Evolutionary conservation across 2,113 vertebrate genomes (phyloP).

Genomic region (Pogona vitticeps): DNA sequence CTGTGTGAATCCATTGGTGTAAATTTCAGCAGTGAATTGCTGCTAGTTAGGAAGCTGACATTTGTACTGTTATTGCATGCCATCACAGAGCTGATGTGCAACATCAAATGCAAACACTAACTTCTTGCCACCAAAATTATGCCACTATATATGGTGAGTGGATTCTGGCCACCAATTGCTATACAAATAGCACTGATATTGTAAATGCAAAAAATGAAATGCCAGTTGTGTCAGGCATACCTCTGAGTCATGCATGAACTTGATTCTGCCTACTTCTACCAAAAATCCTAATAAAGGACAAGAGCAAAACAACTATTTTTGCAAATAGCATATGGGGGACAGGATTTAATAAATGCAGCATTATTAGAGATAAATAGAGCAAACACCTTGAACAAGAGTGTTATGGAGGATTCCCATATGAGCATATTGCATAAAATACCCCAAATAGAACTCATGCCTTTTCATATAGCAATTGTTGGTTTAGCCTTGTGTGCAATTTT

Average conservation of each 20-base stretch:
- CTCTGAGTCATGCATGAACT: background rate
- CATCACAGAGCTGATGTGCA: no score
- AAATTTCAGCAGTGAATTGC: no score
- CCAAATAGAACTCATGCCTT: constrained; percentile 23
- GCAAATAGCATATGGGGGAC: background rate
- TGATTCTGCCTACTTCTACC: constrained; percentile 1
- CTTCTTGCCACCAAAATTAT: no score
- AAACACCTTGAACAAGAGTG: constrained; percentile 17
- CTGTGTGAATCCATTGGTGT: no score
- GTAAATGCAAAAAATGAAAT: no score
- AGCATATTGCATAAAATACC: constrained; percentile 36
- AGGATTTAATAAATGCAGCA: constrained; percentile 31
- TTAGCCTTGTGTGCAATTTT: background rate
- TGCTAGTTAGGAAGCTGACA: no score
- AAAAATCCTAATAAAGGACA: background rate
- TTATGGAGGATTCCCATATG: constrained; percentile 19
- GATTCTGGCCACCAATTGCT: no score
- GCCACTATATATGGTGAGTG: no score
- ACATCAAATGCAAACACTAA: no score
- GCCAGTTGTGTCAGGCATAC: background rate
- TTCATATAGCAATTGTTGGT: constrained; percentile 36
- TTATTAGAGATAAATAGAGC: constrained; percentile 28
- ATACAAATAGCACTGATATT: no score
- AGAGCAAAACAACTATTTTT: background rate
- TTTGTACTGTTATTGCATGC: no score